phyloP scores from a whole-genome alignment of 2,797 vertebrate genomes.

The Champsocephalus gunnari region DNA sequence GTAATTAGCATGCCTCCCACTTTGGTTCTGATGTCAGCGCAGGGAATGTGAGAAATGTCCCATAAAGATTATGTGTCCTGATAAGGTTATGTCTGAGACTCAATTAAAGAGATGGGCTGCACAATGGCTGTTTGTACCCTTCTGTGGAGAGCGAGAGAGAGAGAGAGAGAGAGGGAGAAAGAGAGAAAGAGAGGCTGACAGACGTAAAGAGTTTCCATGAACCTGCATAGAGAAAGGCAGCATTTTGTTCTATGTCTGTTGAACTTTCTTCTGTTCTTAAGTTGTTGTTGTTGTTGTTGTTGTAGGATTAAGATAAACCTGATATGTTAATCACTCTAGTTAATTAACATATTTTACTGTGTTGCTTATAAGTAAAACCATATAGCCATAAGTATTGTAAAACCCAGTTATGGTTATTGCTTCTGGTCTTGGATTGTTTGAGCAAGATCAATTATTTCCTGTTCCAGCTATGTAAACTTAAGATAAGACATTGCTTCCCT shows the following conservation, averaged over 20 bases:
- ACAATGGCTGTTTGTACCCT: slow-evolving; percentile 81
- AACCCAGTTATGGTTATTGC: no score
- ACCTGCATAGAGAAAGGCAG: not conserved
- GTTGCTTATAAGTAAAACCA: not conserved
- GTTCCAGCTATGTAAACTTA: not conserved
- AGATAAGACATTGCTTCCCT: not conserved
- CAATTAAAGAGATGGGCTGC: slow-evolving; percentile 75
- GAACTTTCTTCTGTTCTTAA: not conserved
- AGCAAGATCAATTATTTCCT: not conserved
- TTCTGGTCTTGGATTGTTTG: not conserved
- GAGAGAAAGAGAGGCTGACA: slow-evolving; percentile 18
- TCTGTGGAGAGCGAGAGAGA: slow-evolving; percentile 33
- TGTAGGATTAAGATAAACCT: not conserved
- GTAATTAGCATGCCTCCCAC: slow-evolving; percentile 76
- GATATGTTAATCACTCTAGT: not conserved
- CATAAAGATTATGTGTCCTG: slow-evolving; percentile 82
- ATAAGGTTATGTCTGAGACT: slow-evolving; percentile 81
- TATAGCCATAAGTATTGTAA: not conserved
- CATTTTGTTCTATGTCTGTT: not conserved
- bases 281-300: not conserved
- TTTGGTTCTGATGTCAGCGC: slow-evolving; percentile 77
- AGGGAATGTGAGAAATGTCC: slow-evolving; percentile 85
- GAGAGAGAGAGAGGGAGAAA: slow-evolving; percentile 19
- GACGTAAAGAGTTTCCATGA: slow-evolving; percentile 15
- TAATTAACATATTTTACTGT: not conserved